Percentiles rank a stretch among this genome's conserved stretches.
Evolutionary conservation across 2,797 vertebrate genomes (phyloP).

Genomic region (Scolopax bukidnonensis): DNA sequence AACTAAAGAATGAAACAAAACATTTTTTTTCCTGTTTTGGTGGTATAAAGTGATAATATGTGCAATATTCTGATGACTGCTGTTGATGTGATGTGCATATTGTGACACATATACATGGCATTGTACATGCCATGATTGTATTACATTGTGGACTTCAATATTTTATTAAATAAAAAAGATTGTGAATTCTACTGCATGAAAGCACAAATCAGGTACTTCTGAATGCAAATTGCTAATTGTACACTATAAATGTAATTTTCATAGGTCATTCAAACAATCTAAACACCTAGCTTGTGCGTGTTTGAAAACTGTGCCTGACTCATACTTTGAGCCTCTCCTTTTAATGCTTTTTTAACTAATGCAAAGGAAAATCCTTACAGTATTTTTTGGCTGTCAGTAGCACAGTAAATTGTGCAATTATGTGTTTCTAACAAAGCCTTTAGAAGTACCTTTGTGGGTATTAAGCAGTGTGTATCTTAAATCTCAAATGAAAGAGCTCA

Average conservation of each 20-base stretch:
- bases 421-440: not conserved
- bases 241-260: not conserved
- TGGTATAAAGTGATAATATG: not conserved
- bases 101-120: too few relatives aligned
- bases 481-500: not conserved
- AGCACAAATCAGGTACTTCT: not conserved
- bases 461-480: not conserved
- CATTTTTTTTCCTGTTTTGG: not conserved
- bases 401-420: not conserved
- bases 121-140: not conserved
- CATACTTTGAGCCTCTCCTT: not conserved
- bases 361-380: not conserved
- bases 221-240: not conserved
- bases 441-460: not conserved
- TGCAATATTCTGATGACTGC: not conserved
- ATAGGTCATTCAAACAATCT: not conserved
- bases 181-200: not conserved
- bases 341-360: not conserved
- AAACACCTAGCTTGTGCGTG: not conserved
- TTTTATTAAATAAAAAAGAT: not conserved
- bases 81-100: not conserved
- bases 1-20: not conserved
- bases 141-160: not conserved
- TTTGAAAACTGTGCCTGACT: not conserved
- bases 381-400: not conserved